These are phyloP conservation scores for Nephila pilipes DNA, from an alignment of 1,140 invertebrate genomes.

Conservation along the genomic window DNA sequence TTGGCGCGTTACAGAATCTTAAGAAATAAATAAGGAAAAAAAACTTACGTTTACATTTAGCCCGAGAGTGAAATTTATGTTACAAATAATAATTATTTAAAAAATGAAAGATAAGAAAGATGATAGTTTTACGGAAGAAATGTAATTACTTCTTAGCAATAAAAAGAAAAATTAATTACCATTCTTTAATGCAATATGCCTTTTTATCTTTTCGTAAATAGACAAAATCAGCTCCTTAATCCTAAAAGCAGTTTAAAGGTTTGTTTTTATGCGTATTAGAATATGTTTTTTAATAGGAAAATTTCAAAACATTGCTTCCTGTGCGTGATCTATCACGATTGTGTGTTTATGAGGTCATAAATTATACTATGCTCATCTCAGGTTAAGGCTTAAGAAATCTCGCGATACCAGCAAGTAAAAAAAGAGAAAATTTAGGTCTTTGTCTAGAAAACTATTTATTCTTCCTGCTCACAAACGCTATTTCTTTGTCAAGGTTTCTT, in stretches of 20 bases:
- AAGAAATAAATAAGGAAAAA: no score
- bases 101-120: no score
- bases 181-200: no score
- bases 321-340: slow-evolving; percentile 61
- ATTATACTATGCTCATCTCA: slow-evolving; percentile 25
- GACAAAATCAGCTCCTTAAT: not conserved
- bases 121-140: no score
- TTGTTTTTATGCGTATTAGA: slow-evolving; percentile 2
- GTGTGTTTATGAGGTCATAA: slow-evolving; percentile 69
- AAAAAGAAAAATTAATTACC: no score
- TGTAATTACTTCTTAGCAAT: no score
- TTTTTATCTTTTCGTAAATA: no score
- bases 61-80: no score
- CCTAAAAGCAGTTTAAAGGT: slow-evolving; percentile 2
- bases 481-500: slow-evolving; percentile 24
- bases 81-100: no score
- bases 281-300: not conserved
- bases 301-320: not conserved
- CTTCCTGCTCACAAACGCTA: not conserved
- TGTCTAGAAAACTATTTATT: slow-evolving; percentile 35
- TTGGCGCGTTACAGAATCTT: no score
- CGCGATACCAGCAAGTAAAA: not conserved
- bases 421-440: slow-evolving; percentile 48
- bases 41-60: no score
- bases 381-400: slow-evolving; percentile 32